These are phyloP conservation scores for Pantherophis guttatus DNA, from an alignment of 2,113 vertebrate genomes.

Conservation along the genomic window DNA sequence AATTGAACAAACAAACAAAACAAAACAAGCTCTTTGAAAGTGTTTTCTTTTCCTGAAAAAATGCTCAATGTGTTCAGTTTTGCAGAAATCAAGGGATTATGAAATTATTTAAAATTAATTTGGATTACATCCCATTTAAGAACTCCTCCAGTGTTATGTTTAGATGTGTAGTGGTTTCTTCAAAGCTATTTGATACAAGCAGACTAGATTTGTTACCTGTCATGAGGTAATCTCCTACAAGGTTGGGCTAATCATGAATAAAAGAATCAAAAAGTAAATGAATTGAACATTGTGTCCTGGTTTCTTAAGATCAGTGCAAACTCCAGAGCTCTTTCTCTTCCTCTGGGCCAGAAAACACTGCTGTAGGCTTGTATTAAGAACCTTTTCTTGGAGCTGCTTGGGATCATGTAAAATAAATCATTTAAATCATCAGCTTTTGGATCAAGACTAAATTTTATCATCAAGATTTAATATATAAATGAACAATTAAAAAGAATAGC, in stretches of 20 bases:
- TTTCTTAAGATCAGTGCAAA: background rate
- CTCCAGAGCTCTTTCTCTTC: background rate
- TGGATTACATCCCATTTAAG: background rate
- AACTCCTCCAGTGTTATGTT: background rate
- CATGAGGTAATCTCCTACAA: background rate
- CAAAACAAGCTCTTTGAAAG: background rate
- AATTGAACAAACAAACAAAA: background rate
- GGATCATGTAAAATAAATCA: background rate
- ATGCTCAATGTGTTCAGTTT: background rate
- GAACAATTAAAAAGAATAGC: background rate
- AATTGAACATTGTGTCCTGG: background rate
- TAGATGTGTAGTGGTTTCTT: background rate
- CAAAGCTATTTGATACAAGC: background rate
- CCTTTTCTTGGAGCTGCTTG: background rate
- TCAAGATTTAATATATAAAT: background rate
- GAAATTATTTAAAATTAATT: background rate
- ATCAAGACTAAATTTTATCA: background rate
- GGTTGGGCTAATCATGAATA: background rate
- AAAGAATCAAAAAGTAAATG: background rate
- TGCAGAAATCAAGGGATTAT: background rate
- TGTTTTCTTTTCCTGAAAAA: background rate
- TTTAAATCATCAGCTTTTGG: background rate
- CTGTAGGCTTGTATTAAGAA: background rate
- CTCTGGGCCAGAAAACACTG: background rate
- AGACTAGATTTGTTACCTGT: background rate